Evolutionary conservation across 2,888 invertebrate genomes (phyloP).

Genomic region (Drosophila demipolita): DNA sequence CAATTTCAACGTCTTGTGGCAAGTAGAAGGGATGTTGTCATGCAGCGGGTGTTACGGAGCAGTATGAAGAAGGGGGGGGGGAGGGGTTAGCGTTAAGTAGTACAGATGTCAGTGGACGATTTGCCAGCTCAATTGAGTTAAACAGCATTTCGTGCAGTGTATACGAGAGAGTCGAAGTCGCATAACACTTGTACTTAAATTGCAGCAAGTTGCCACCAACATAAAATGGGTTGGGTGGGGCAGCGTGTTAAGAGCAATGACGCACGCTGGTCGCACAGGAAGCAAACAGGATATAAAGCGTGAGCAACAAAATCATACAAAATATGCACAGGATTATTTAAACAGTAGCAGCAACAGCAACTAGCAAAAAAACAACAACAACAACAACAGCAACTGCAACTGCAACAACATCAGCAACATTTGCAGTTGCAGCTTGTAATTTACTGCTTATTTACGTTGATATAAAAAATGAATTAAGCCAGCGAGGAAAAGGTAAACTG

Average conservation of each 20-base stretch:
- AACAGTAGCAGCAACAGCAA: constrained; percentile 27
- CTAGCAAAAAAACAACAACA: too few relatives aligned
- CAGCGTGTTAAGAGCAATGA: constrained; percentile 26
- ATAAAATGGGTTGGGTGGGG: constrained; percentile 3
- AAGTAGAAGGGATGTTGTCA: constrained; percentile 44
- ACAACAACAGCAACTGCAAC: constrained; percentile 28
- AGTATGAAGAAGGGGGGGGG: neutral
- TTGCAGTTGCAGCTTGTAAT: constrained; percentile 64
- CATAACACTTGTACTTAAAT: constrained; percentile 33
- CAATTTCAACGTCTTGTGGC: constrained; percentile 33
- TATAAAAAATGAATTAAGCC: constrained; percentile 77
- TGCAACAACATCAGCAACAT: constrained; percentile 25
- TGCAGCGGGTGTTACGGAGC: constrained; percentile 8
- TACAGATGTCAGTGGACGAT: constrained; percentile 66
- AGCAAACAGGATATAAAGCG: constrained; percentile 44
- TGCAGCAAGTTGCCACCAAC: constrained; percentile 38
- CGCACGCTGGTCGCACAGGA: constrained; percentile 13
- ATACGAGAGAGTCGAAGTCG: constrained; percentile 27
- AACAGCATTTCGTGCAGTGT: constrained; percentile 14
- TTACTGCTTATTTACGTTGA: constrained; percentile 77
- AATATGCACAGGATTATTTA: constrained; percentile 46
- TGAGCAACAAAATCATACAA: constrained; percentile 29
- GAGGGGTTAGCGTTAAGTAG: constrained; percentile 36
- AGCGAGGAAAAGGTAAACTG: constrained; percentile 32
- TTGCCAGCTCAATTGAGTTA: constrained; percentile 29